Conservation (phyloP, 2,888 invertebrate genomes). For the Thymelicus lineola region DNA sequence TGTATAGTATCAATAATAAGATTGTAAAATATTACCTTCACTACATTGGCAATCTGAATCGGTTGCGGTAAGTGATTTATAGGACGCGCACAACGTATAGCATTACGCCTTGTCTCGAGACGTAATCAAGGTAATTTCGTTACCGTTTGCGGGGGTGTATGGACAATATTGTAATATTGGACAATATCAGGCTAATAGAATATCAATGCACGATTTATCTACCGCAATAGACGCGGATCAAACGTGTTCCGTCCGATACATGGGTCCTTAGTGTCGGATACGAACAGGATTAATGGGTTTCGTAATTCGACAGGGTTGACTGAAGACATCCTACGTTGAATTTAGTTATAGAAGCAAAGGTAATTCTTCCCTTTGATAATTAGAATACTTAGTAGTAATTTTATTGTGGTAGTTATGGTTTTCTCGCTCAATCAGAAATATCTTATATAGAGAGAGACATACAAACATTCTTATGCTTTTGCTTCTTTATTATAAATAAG, state of each 20-base stretch:
- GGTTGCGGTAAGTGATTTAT: conserved; percentile 30
- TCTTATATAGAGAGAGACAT: too few species aligned
- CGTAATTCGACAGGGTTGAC: conserved; percentile 24
- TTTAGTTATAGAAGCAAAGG: not conserved
- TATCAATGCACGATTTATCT: conserved; percentile 22
- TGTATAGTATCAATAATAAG: not conserved
- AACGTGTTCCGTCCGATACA: conserved; percentile 28
- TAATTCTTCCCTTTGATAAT: too few species aligned
- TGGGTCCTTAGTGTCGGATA: conserved; percentile 29
- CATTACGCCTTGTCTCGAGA: conserved; percentile 25
- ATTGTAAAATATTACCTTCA: conserved; percentile 17
- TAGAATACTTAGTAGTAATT: too few species aligned
- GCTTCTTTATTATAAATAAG: too few species aligned
- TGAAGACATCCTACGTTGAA: conserved; percentile 1
- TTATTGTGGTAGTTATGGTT: too few species aligned
- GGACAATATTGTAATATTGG: conserved; percentile 31
- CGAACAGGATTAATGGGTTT: conserved; percentile 27
- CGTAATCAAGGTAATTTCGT: conserved; percentile 33
- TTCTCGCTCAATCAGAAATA: too few species aligned
- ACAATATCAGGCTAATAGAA: conserved; percentile 33
- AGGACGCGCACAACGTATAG: conserved; percentile 16
- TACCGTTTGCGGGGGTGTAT: conserved; percentile 31
- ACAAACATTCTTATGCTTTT: too few species aligned
- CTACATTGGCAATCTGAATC: conserved; percentile 24
- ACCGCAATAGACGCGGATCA: conserved; percentile 30